Conservation (phyloP, 2,797 vertebrate genomes). For the Enteromius viviparus region DNA sequence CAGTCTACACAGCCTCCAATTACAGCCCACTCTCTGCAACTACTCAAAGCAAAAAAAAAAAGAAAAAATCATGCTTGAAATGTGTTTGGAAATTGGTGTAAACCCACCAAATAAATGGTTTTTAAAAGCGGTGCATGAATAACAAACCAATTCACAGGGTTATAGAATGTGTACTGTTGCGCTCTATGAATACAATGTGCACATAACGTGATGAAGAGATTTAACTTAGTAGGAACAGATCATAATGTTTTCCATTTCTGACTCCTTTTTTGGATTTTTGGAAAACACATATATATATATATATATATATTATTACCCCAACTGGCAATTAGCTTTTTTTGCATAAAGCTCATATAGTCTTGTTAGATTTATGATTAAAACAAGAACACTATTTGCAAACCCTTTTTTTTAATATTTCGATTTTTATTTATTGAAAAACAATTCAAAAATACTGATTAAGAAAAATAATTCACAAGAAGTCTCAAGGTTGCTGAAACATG, state of each 20-base stretch:
- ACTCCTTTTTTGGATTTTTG: background rate
- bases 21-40: conserved; percentile 12
- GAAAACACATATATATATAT: too few relatives aligned
- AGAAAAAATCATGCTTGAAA: background rate
- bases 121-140: background rate
- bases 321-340: background rate
- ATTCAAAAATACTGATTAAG: background rate
- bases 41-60: background rate
- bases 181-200: background rate
- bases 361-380: background rate
- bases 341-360: background rate
- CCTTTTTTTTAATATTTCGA: background rate
- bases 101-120: conserved; percentile 1
- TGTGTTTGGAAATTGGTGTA: conserved; percentile 28
- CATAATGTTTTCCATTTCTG: background rate
- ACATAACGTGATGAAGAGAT: conserved; percentile 2
- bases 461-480: background rate
- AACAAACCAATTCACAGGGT: background rate
- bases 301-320: background rate
- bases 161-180: background rate
- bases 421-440: background rate
- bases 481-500: background rate
- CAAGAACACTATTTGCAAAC: background rate
- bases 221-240: background rate
- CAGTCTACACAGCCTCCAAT: conserved; percentile 33